Evolutionary conservation across 2,888 invertebrate genomes (phyloP).

Genomic region (Agriotes lineatus): DNA sequence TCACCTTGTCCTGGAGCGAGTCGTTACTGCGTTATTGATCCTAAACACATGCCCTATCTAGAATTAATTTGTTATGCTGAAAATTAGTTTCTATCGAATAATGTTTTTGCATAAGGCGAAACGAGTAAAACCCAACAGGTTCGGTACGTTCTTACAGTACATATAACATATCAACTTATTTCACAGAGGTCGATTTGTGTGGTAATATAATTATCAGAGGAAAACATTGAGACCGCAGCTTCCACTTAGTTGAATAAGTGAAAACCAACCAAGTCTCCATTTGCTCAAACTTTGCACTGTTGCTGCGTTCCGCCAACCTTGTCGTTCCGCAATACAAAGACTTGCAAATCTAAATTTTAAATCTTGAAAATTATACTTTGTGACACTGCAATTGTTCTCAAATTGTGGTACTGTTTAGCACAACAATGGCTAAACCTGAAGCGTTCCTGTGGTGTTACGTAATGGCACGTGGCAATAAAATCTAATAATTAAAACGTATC

Average conservation of each 20-base stretch:
- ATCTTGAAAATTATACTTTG: too few relatives aligned
- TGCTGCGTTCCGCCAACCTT: not conserved
- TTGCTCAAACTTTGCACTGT: not conserved
- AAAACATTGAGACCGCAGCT: not conserved
- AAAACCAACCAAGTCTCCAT: not conserved
- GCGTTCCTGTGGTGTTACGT: too few relatives aligned
- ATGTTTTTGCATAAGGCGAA: too few relatives aligned
- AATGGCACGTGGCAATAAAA: too few relatives aligned
- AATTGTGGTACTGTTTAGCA: too few relatives aligned
- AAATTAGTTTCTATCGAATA: not conserved
- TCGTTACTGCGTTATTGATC: constrained; percentile 22
- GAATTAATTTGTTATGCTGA: constrained; percentile 9
- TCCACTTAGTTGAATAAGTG: not conserved
- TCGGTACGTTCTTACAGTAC: too few relatives aligned
- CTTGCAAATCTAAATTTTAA: too few relatives aligned
- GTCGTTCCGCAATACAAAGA: too few relatives aligned
- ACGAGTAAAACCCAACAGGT: too few relatives aligned
- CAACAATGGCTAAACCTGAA: too few relatives aligned
- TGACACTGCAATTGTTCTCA: too few relatives aligned
- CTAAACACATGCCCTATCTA: constrained; percentile 13
- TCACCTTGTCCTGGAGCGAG: constrained; percentile 2
- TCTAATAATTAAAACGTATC: too few relatives aligned
- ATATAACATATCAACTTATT: not conserved
- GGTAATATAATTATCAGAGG: constrained; percentile 4
- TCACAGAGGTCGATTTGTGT: constrained; percentile 1